Percentiles rank a stretch among this genome's conserved stretches.
Evolutionary conservation across 2,113 vertebrate species (phyloP).

Genomic region (Ochotona curzoniae): DNA sequence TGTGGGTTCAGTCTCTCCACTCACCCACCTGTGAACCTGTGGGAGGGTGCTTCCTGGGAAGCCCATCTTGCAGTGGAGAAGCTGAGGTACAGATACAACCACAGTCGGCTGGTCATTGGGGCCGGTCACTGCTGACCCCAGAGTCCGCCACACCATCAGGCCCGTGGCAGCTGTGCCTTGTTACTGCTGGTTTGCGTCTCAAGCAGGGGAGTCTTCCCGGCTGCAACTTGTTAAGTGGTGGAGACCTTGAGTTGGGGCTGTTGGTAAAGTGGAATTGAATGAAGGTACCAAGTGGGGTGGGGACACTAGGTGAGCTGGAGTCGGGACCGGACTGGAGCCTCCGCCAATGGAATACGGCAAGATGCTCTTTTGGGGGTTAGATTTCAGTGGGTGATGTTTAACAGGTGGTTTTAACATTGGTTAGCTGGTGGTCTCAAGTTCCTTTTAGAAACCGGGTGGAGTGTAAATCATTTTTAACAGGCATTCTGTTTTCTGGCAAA

Average conservation of each 20-base stretch:
- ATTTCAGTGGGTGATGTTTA: constrained; percentile 6
- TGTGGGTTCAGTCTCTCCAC: background rate
- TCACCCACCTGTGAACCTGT: background rate
- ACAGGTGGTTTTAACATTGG: background rate
- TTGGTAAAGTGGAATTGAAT: too few species aligned
- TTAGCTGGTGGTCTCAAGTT: background rate
- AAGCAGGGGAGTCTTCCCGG: background rate
- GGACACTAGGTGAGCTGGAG: background rate
- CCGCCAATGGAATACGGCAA: background rate
- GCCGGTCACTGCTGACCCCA: background rate
- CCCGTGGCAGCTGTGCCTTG: background rate
- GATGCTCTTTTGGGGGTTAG: background rate
- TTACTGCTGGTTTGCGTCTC: background rate
- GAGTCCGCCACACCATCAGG: background rate
- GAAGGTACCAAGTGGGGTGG: background rate
- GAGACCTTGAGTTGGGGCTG: background rate
- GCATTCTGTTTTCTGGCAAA: background rate
- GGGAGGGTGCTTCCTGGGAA: background rate
- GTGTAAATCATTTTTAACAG: background rate
- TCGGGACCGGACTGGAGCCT: background rate
- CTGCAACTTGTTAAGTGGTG: background rate
- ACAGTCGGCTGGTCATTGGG: background rate
- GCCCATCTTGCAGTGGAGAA: background rate
- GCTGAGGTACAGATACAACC: constrained; percentile 32
- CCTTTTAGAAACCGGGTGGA: background rate